Base-by-base conservation (phyloP, 2,797 vertebrate genomes). In the Dipus sagitta region DNA sequence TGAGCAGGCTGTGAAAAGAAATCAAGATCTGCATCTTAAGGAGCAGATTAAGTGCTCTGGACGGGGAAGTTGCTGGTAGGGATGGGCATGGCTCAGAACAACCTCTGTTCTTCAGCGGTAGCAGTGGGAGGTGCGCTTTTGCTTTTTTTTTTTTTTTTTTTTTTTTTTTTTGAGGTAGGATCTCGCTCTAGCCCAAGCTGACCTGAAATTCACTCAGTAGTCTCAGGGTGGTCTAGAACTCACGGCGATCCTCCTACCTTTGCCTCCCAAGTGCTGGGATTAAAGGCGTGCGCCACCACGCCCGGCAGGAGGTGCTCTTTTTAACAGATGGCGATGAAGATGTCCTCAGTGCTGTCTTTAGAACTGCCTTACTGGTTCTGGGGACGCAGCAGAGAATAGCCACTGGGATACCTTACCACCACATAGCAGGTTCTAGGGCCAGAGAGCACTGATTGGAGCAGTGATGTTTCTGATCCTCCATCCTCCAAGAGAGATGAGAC, bases 11-110 rank as follows among this genome's bases (percentile, higher is more conserved):
- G 70, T 58, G 88, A 64, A 86, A 93, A 91, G 95, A 82, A 93
- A 90, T 80, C 86, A 20, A 83, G 90, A 87, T 78, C 71, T 91
- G 93, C 94, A 94, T 96, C 71, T 88, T 80, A 88, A 93, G 20
- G 0, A 26, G 74, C 76, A 87, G 82, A 83, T 71, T 74, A 93
- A 76, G 28, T 32, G 20, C 84, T 34, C 26, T 2, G 15, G 54
- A 6, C 3, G 17, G 42, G 38, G 52, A 76, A 30, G 60, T 65
- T 14, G 68, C 68, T 10, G 32, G 24, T 13, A 13, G 23, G 6
- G 17, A 2, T 3, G 1, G 34, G n/a, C 34, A 4, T 34, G 28
- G 30, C 52, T 71, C 12, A 1, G 24, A 85, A 81, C 9, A 7
- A 13, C 34, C 42, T 76, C 32, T 12, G 20, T 13, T 28, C 34